phyloP scores from a whole-genome alignment of 2,888 invertebrate genomes.

The Lithophane semibrunnea region DNA sequence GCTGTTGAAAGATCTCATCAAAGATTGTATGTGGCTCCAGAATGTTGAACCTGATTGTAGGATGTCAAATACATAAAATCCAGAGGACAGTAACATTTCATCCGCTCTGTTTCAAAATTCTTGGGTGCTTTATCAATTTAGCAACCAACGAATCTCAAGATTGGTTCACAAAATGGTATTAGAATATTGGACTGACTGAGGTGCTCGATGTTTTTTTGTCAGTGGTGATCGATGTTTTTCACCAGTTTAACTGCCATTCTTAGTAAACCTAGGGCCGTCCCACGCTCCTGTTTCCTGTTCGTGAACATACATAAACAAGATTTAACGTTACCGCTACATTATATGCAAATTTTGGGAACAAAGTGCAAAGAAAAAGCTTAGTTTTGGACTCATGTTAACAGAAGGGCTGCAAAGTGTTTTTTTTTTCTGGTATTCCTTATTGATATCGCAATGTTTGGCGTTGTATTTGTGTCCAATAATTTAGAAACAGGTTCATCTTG shows the following conservation, averaged over 20 bases:
- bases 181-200: background rate
- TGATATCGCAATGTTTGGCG: too few species aligned
- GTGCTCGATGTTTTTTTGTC: background rate
- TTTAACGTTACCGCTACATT: too few species aligned
- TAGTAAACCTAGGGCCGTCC: background rate
- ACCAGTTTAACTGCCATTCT: background rate
- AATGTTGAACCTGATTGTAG: background rate
- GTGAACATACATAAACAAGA: background rate
- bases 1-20: constrained; percentile 4
- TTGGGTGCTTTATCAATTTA: background rate
- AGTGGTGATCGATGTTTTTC: background rate
- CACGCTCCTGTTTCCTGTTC: background rate
- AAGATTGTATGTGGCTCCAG: constrained; percentile 1
- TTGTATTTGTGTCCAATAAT: background rate
- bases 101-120: background rate
- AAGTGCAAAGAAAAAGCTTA: background rate
- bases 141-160: background rate
- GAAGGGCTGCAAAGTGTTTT: background rate
- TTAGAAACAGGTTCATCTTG: background rate
- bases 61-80: background rate
- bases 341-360: background rate
- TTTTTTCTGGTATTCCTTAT: too few species aligned
- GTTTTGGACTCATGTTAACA: background rate
- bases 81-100: background rate
- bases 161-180: background rate